These are phyloP conservation scores for Drosophila mayri DNA, from an alignment of 1,140 invertebrate genomes.

Conservation along the genomic window DNA sequence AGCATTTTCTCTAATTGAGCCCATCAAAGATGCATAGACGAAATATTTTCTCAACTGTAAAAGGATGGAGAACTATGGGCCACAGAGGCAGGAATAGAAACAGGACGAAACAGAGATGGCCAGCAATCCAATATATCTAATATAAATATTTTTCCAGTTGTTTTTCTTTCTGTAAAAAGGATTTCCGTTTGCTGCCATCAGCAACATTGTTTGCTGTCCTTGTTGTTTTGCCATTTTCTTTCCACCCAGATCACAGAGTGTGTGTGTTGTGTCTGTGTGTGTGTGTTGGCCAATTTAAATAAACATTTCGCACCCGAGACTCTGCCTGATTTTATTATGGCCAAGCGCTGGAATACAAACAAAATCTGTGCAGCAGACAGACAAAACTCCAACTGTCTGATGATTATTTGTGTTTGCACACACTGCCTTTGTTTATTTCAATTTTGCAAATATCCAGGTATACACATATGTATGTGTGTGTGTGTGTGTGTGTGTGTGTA, in stretches of 20 bases:
- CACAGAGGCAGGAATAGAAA: background rate
- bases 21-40: conserved; percentile 42
- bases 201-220: conserved; percentile 55
- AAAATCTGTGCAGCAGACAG: conserved; percentile 74
- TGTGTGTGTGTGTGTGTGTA: conserved; percentile 26
- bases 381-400: conserved; percentile 73
- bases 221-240: conserved; percentile 74
- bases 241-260: conserved; percentile 3
- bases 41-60: conserved; percentile 43
- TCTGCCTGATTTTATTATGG: conserved; percentile 77
- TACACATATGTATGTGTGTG: background rate
- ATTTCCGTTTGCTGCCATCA: conserved; percentile 71
- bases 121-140: conserved; percentile 77
- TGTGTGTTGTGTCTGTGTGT: conserved; percentile 27
- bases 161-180: conserved; percentile 68
- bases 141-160: conserved; percentile 83
- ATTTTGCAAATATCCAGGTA: conserved; percentile 44
- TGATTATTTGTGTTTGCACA: conserved; percentile 78
- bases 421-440: conserved; percentile 60
- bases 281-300: conserved; percentile 79
- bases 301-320: conserved; percentile 77
- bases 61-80: background rate
- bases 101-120: conserved; percentile 3
- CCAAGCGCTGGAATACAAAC: conserved; percentile 61
- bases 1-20: conserved; percentile 47